phyloP scores from a whole-genome alignment of 2,888 invertebrate genomes.

The Sarcophaga caerulescens region DNA sequence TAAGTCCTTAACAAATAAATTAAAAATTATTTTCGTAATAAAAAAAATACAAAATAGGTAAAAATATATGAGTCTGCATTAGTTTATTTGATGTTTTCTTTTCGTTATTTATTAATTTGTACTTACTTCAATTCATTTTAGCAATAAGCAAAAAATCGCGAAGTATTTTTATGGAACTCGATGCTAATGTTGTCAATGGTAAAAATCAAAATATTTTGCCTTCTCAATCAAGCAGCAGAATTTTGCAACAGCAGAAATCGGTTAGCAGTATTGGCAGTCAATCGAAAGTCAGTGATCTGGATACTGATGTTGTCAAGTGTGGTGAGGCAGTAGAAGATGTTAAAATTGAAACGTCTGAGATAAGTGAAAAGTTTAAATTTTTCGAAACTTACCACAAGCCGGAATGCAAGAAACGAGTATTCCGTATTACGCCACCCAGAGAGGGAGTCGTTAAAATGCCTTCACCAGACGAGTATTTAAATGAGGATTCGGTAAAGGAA shows the following conservation, averaged over 20 bases:
- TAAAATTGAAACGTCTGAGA: constrained; percentile 90
- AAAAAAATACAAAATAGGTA: no score
- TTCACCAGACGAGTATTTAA: constrained; percentile 77
- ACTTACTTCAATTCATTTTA: constrained; percentile 75
- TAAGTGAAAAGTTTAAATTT: constrained; percentile 93
- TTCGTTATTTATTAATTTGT: neutral
- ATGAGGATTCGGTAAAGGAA: constrained; percentile 87
- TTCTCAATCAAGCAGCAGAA: constrained; percentile 5
- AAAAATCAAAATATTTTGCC: constrained; percentile 64
- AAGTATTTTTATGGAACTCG: constrained; percentile 92
- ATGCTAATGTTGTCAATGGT: constrained; percentile 87
- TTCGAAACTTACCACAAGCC: constrained; percentile 91
- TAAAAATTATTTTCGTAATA: no score
- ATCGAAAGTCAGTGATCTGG: constrained; percentile 17
- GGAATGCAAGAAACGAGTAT: constrained; percentile 85
- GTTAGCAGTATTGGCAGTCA: constrained; percentile 46
- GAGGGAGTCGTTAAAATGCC: constrained; percentile 86
- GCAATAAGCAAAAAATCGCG: constrained; percentile 94
- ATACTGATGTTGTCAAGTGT: constrained; percentile 62
- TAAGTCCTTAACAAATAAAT: no score
- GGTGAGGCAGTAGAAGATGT: constrained; percentile 89
- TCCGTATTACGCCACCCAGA: constrained; percentile 94
- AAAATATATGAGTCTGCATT: no score
- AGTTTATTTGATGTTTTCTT: no score
- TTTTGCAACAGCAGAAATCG: constrained; percentile 51